These are phyloP conservation scores for Sebastes trivittatus DNA, from an alignment of 2,797 vertebrate genomes.

Conservation along the genomic window DNA sequence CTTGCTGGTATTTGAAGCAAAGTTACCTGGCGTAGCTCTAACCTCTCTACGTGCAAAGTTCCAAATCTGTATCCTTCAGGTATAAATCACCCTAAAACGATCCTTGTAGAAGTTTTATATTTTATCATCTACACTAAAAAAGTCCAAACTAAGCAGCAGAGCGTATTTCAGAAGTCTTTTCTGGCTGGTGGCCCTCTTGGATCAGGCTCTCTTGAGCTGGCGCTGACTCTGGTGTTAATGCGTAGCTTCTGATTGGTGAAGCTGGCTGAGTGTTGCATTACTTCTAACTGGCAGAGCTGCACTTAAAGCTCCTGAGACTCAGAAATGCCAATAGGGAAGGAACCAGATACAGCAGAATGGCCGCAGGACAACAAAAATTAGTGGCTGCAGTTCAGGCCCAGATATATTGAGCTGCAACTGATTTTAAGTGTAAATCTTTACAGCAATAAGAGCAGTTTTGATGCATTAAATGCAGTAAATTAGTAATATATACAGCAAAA, in stretches of 20 bases:
- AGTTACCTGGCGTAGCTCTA: background rate
- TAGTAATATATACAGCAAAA: background rate
- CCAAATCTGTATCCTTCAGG: background rate
- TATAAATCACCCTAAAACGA: background rate
- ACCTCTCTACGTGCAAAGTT: background rate
- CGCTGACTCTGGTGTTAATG: constrained; percentile 11
- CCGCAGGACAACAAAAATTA: background rate
- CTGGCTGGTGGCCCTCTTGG: constrained; percentile 20
- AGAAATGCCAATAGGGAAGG: background rate
- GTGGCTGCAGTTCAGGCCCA: background rate
- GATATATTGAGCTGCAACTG: background rate
- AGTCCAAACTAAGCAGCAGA: background rate
- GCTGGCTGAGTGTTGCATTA: constrained; percentile 24
- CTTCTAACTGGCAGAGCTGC: constrained; percentile 8
- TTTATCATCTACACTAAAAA: background rate
- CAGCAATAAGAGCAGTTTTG: background rate
- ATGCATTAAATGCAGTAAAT: background rate
- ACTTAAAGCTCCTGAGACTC: background rate
- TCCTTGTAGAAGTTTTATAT: background rate
- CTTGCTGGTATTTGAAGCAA: background rate
- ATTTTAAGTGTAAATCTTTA: background rate
- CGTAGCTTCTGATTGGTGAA: constrained; percentile 29
- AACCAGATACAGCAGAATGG: background rate
- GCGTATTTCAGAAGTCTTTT: background rate
- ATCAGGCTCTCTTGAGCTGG: background rate